Conservation (phyloP, 2,113 vertebrate species). For the Seriola aureovittata region DNA sequence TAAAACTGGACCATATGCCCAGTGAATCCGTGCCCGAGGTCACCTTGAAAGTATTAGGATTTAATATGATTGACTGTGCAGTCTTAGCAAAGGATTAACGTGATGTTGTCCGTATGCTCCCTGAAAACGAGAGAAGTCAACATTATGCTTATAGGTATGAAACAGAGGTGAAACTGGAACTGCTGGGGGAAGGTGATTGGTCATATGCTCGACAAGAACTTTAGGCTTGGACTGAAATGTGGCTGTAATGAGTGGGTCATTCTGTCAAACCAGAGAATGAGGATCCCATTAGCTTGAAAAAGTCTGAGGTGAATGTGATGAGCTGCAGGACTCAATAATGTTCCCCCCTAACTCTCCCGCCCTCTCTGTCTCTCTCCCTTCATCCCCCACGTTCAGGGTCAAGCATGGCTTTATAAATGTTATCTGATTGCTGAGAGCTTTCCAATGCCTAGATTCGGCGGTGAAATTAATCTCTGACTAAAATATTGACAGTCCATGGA, state of each 20-base stretch:
- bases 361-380: conserved; percentile 47
- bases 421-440: conserved; percentile 81
- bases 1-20: conserved; percentile 68
- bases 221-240: conserved; percentile 19
- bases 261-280: conserved; percentile 63
- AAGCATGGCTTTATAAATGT: conserved; percentile 78
- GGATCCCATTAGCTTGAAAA: conserved; percentile 61
- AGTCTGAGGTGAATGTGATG: conserved; percentile 73
- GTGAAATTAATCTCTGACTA: conserved; percentile 84
- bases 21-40: conserved; percentile 64
- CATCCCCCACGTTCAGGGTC: conserved; percentile 69
- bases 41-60: conserved; percentile 81
- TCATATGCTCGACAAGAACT: conserved; percentile 3
- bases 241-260: conserved; percentile 52
- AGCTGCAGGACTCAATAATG: conserved; percentile 67
- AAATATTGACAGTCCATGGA: conserved; percentile 78
- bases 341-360: background rate
- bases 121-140: conserved; percentile 67
- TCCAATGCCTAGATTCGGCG: conserved; percentile 64
- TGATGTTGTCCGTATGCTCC: conserved; percentile 64
- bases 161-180: conserved; percentile 42
- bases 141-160: conserved; percentile 61
- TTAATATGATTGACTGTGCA: conserved; percentile 74
- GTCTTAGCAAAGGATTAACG: conserved; percentile 79
- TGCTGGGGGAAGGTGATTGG: background rate